phyloP scores from a whole-genome alignment of 2,113 vertebrate genomes.

The Menidia beryllina region DNA sequence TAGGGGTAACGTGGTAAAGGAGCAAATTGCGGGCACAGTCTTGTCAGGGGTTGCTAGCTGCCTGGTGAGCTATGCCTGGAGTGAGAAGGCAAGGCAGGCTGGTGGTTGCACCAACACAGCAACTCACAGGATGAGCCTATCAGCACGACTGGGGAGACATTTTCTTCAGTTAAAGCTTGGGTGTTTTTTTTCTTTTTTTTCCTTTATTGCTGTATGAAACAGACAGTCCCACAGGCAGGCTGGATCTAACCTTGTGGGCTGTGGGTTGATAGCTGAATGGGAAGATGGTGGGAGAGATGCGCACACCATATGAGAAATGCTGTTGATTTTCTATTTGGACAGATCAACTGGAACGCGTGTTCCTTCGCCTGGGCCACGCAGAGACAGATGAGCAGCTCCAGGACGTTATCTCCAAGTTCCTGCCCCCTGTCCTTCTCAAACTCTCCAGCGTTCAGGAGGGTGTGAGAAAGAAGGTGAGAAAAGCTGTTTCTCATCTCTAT shows the following conservation, averaged over 20 bases:
- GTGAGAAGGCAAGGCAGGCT: conserved; percentile 45
- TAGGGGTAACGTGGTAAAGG: not conserved
- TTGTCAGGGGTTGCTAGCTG: conserved; percentile 58
- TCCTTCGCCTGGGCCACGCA: conserved; percentile 96
- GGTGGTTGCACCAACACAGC: conserved; percentile 40
- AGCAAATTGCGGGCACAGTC: conserved; percentile 41
- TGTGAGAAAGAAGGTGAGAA: conserved; percentile 96
- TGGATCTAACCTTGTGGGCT: not conserved
- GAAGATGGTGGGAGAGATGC: too few species aligned
- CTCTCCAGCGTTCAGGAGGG: conserved; percentile 97
- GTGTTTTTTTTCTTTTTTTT: not conserved
- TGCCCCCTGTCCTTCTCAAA: conserved; percentile 97
- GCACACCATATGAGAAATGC: too few species aligned
- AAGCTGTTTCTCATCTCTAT: conserved; percentile 10
- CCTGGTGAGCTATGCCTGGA: conserved; percentile 44
- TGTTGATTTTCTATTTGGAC: conserved; percentile 32
- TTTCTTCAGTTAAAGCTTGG: not conserved
- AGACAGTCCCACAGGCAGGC: conserved; percentile 19
- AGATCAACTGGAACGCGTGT: conserved; percentile 99
- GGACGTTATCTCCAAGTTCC: conserved; percentile 97
- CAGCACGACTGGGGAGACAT: conserved; percentile 2
- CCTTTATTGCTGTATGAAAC: not conserved
- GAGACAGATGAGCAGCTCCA: conserved; percentile 98
- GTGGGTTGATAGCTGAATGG: not conserved
- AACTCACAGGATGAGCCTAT: conserved; percentile 29